Evolutionary conservation across 1,140 invertebrate genomes (phyloP).

Genomic region (Drosophila tsacasi): DNA sequence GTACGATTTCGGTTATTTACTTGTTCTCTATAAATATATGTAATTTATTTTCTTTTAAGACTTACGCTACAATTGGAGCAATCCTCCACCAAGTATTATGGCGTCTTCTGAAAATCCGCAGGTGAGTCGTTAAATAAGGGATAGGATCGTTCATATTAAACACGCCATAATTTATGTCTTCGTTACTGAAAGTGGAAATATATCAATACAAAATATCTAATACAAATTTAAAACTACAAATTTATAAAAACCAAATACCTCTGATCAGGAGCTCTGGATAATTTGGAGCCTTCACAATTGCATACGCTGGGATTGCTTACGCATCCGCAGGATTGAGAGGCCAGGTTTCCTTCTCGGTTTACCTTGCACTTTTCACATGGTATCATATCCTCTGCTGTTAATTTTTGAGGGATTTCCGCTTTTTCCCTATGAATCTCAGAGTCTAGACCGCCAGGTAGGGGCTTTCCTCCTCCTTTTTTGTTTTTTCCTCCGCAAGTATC

Average conservation of each 20-base stretch:
- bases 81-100: slow-evolving; percentile 61
- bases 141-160: slow-evolving; percentile 44
- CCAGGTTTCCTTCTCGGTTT: not conserved
- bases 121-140: slow-evolving; percentile 48
- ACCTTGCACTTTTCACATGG: slow-evolving; percentile 28
- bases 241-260: not conserved
- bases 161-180: slow-evolving; percentile 11
- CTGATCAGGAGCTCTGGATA: not conserved
- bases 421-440: not conserved
- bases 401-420: not conserved
- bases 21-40: not conserved
- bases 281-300: slow-evolving; percentile 23
- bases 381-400: not conserved
- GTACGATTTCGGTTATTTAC: too few species aligned
- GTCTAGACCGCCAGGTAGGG: not conserved
- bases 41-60: not conserved
- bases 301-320: slow-evolving; percentile 31
- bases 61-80: slow-evolving; percentile 46
- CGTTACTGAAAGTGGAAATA: slow-evolving; percentile 12
- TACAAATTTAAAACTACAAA: not conserved
- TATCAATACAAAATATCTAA: not conserved
- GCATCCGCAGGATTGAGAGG: slow-evolving; percentile 27
- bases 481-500: slow-evolving; percentile 43
- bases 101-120: slow-evolving; percentile 50
- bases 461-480: slow-evolving; percentile 22